Percentiles rank a stretch among this genome's conserved stretches.
Evolutionary conservation across 2,888 invertebrate species (phyloP).

Genomic region (Beris morrisii): DNA sequence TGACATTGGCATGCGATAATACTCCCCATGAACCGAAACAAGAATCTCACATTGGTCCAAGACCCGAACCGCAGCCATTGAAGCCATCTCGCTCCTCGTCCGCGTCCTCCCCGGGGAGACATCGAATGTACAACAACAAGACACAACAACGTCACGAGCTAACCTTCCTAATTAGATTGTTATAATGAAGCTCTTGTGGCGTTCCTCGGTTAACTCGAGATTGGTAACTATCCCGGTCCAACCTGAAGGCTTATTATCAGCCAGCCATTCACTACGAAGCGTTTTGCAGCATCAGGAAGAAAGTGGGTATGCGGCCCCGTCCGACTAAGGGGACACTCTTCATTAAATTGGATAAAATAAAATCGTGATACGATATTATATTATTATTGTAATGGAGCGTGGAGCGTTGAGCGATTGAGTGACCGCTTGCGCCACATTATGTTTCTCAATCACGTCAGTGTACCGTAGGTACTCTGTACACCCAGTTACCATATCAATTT

Average conservation of each 20-base stretch:
- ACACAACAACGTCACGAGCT: slow-evolving; percentile 41
- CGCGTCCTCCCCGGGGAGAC: slow-evolving; percentile 1
- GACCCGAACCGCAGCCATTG: not conserved
- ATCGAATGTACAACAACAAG: slow-evolving; percentile 16
- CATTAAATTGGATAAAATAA: slow-evolving; percentile 44
- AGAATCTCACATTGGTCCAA: slow-evolving; percentile 18
- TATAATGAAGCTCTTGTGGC: slow-evolving; percentile 45
- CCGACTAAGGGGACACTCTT: slow-evolving; percentile 38
- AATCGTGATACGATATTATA: slow-evolving; percentile 43
- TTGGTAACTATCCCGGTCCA: slow-evolving; percentile 22
- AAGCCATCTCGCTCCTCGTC: not conserved
- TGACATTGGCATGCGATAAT: slow-evolving; percentile 27
- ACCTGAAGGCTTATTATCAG: slow-evolving; percentile 17
- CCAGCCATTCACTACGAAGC: not conserved
- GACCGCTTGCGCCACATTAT: slow-evolving; percentile 15
- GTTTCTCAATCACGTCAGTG: too few species aligned
- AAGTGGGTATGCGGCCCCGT: slow-evolving; percentile 10
- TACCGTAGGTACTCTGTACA: too few species aligned
- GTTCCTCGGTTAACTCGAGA: slow-evolving; percentile 29
- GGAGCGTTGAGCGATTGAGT: slow-evolving; percentile 13
- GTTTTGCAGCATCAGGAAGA: slow-evolving; percentile 19
- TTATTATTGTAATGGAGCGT: slow-evolving; percentile 27
- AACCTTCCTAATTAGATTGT: slow-evolving; percentile 44
- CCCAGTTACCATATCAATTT: too few species aligned
- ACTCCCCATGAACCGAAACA: not conserved